A percentile compares a stretch with the other conserved stretches of the same genome.
Evolutionary conservation across 2,888 invertebrate species (phyloP).

Genomic region (Drosophila algonquin): DNA sequence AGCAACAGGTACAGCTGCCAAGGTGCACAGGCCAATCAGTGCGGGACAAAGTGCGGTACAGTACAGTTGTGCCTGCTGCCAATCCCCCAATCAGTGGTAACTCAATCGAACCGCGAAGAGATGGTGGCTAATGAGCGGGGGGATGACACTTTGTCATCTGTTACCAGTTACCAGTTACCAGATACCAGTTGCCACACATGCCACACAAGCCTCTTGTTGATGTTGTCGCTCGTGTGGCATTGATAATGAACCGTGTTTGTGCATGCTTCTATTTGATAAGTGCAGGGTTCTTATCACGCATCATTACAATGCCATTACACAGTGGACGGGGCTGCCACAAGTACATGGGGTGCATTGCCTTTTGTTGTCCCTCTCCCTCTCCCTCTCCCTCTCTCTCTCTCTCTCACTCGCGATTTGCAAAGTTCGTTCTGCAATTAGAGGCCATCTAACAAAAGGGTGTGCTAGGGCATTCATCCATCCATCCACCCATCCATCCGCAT

Average conservation of each 20-base stretch:
- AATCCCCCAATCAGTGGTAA: neutral
- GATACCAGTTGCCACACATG: no score
- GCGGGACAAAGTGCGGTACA: neutral
- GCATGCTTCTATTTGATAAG: constrained; percentile 12
- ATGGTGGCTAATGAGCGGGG: neutral
- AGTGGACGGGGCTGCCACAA: constrained; percentile 22
- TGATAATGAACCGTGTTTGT: constrained; percentile 32
- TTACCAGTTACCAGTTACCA: no score
- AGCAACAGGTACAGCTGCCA: neutral
- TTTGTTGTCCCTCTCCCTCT: constrained; percentile 25
- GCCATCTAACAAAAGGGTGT: neutral
- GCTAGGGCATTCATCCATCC: neutral
- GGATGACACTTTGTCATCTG: neutral
- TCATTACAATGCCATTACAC: constrained; percentile 54
- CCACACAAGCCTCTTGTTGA: constrained; percentile 7
- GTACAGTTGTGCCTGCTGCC: neutral
- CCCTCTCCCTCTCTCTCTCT: constrained; percentile 5
- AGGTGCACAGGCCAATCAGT: neutral
- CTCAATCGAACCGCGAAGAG: neutral
- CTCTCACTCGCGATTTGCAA: neutral
- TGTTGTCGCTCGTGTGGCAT: constrained; percentile 14
- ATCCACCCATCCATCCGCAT: constrained; percentile 2
- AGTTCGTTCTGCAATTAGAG: neutral
- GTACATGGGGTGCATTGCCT: constrained; percentile 8
- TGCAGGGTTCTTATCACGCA: constrained; percentile 39